These are phyloP conservation scores for Panagrolaimus sp. DNA, from an alignment of 1,140 invertebrate species.

Conservation along the genomic window DNA sequence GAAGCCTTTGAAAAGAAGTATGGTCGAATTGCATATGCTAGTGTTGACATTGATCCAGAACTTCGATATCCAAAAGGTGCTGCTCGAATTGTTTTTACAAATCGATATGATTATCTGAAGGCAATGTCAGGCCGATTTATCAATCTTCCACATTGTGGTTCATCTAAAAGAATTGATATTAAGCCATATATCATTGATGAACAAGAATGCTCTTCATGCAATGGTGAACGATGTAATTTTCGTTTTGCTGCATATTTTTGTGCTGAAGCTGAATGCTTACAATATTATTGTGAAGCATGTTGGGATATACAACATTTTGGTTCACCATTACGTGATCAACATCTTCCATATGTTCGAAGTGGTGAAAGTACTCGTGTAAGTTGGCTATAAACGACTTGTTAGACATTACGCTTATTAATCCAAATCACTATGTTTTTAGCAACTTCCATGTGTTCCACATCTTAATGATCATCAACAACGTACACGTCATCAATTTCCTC, in stretches of 20 bases:
- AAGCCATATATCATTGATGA: constrained; percentile 99
- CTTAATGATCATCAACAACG: too few species aligned
- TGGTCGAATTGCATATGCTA: constrained; percentile 96
- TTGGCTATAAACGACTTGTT: too few species aligned
- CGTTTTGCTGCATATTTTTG: constrained; percentile 90
- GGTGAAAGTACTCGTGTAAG: constrained; percentile 2
- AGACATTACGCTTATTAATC: too few species aligned
- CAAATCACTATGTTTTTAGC: too few species aligned
- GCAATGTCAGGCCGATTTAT: constrained; percentile 97
- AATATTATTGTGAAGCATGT: constrained; percentile 99
- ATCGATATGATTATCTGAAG: constrained; percentile 97
- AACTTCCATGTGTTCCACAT: too few species aligned
- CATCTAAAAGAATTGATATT: constrained; percentile 94
- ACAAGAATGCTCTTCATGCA: constrained; percentile 98
- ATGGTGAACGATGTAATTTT: constrained; percentile 72
- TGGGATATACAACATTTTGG: constrained; percentile 68
- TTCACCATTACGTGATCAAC: neutral
- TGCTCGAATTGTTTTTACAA: constrained; percentile 93
- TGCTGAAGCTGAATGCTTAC: constrained; percentile 93
- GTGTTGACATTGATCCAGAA: constrained; percentile 98
- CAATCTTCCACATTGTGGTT: constrained; percentile 94
- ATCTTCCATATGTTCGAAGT: neutral
- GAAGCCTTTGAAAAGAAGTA: constrained; percentile 98
- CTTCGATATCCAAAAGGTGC: constrained; percentile 99
- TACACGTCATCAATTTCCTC: too few species aligned